Evolutionary conservation across 2,888 invertebrate genomes (phyloP), one percentile per base, ranked within the genome.

Genomic region (Temnothorax rugatulus): DNA sequence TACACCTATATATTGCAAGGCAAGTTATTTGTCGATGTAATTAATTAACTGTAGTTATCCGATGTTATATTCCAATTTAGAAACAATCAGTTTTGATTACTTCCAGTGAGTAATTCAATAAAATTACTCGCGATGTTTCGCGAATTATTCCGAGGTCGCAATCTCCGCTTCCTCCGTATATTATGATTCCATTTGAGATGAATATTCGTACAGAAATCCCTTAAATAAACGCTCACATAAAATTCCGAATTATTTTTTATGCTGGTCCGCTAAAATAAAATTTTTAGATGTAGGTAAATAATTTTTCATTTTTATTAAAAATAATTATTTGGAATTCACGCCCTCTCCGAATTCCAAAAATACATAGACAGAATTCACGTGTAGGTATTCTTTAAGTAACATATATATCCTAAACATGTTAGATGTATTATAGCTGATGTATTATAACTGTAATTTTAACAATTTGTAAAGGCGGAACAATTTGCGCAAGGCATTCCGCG

Each of bases 41-140:
- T 54, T 29, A 77, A 68, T 41, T 41, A 77, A 29, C 8, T 13
- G 5, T 41, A 41, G 8, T 68, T 68, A 41, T n/a, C 1, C 8
- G 4, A 66, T 38, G 41, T 38, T n/a, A 15, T 57, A 25, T 38
- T 34, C 1, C 9, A 61, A 61, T 25, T 29, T 21, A 44, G 29
- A 2, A 57, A 59, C 44, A 77, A 77, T 57, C 13, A 21, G 44
- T 13, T 11, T 57, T 44, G 21, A 71, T 79, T 71, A n/a, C 29
- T 57, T 21, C 7, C 57, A 25, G n/a, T 71, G 57, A 71, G n/a
- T 71, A 57, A 79, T 79, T 34, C 15, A 18, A 79, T 79, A n/a
- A 77, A 57, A 38, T 21, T 34, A 11, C 34, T 66, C 18, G 41
- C n/a, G 9, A 76, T 50, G 15, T 52, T 15, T 15, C 57, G 25